Evolutionary conservation across 2,113 vertebrate genomes (phyloP).

Genomic region (Pelmatolapia mariae): DNA sequence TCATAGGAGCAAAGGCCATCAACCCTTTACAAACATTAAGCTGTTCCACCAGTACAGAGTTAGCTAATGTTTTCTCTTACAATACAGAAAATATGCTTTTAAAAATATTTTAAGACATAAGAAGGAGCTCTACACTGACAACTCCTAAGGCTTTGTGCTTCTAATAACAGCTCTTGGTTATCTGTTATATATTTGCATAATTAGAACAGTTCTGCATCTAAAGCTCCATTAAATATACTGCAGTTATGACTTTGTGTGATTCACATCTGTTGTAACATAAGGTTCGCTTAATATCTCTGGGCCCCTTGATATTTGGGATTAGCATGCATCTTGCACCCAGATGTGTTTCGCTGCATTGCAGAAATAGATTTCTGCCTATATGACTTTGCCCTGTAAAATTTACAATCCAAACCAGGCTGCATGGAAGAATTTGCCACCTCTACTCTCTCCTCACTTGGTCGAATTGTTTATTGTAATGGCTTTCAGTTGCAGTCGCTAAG

Average conservation of each 20-base stretch:
- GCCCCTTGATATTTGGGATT: constrained; percentile 23
- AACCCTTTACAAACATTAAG: neutral
- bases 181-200: constrained; percentile 11
- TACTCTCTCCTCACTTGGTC: neutral
- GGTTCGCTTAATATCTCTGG: neutral
- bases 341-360: constrained; percentile 13
- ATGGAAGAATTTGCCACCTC: neutral
- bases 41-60: neutral
- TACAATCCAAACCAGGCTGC: neutral
- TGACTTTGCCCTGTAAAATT: neutral
- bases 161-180: neutral
- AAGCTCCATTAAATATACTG: constrained; percentile 27
- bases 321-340: constrained; percentile 16
- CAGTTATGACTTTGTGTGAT: neutral
- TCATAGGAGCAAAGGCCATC: neutral
- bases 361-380: constrained; percentile 12
- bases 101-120: neutral
- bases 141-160: neutral
- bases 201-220: neutral
- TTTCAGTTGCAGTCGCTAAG: neutral
- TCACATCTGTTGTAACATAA: constrained; percentile 35
- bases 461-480: neutral
- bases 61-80: neutral
- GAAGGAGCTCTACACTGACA: neutral
- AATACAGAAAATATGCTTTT: neutral